A percentile compares a stretch with the other conserved stretches of the same genome.
Evolutionary conservation across 2,797 vertebrate genomes (phyloP).

Genomic region (Sebastes ruberrimus): DNA sequence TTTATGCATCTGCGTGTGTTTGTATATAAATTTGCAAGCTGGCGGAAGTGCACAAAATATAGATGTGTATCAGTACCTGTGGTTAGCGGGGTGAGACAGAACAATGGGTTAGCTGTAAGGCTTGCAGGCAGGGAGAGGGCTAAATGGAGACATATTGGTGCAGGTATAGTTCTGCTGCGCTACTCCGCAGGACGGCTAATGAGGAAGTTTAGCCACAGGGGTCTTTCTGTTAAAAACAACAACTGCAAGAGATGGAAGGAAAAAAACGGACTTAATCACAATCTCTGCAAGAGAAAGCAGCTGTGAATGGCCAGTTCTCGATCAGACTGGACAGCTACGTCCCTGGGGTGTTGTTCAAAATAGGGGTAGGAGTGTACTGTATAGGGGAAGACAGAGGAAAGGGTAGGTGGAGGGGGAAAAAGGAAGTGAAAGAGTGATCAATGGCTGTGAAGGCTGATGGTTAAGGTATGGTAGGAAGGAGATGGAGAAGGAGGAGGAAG

Average conservation of each 20-base stretch:
- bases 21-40: conserved; percentile 9
- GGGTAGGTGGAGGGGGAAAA: not conserved
- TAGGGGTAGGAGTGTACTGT: not conserved
- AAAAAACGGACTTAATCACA: conserved; percentile 50
- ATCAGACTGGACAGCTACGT: conserved; percentile 54
- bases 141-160: conserved; percentile 67
- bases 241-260: conserved; percentile 52
- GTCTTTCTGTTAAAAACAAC: conserved; percentile 69
- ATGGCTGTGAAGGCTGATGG: not conserved
- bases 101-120: conserved; percentile 20
- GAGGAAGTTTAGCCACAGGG: conserved; percentile 70
- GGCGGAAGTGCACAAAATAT: not conserved
- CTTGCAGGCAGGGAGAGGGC: conserved; percentile 21
- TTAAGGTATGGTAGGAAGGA: not conserved
- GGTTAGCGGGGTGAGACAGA: conserved; percentile 24
- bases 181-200: conserved; percentile 63
- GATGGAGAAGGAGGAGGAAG: not conserved
- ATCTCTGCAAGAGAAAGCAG: conserved; percentile 20
- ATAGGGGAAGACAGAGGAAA: not conserved
- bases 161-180: conserved; percentile 45
- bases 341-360: conserved; percentile 58
- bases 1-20: not conserved
- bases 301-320: conserved; percentile 51
- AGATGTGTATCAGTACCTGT: conserved; percentile 17
- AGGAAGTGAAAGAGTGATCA: not conserved